A percentile compares a stretch with the other conserved stretches of the same genome.
phyloP scores from a whole-genome alignment of 2,113 vertebrate species.

The Piprites chloris region DNA sequence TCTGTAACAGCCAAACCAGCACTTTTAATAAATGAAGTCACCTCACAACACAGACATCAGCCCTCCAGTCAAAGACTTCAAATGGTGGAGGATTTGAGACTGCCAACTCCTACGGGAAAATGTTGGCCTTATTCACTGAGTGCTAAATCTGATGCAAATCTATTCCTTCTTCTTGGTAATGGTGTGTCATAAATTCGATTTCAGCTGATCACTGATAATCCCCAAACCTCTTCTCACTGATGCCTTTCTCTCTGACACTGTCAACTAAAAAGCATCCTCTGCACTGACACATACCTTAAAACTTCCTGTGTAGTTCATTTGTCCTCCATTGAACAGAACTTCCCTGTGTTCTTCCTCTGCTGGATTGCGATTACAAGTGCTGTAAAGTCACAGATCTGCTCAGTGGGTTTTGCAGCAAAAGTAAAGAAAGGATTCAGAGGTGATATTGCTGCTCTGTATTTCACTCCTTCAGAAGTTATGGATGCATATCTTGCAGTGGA shows the following conservation, averaged over 20 bases:
- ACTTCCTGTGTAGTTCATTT: background rate
- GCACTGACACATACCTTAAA: background rate
- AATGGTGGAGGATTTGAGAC: background rate
- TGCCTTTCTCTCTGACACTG: background rate
- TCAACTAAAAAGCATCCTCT: background rate
- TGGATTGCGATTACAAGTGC: background rate
- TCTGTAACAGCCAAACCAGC: background rate
- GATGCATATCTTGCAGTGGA: background rate
- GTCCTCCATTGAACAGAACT: background rate
- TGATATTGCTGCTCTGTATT: background rate
- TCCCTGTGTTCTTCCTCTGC: background rate
- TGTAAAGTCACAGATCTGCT: background rate
- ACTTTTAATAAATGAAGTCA: background rate
- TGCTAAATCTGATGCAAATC: background rate
- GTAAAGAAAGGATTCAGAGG: background rate
- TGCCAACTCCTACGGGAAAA: background rate
- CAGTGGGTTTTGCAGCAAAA: background rate
- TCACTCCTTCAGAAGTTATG: background rate
- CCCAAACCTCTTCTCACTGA: background rate
- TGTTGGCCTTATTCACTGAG: background rate
- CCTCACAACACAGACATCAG: background rate
- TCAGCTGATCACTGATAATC: background rate
- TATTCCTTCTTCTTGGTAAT: background rate
- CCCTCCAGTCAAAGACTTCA: background rate
- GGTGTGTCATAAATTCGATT: background rate